Evolutionary conservation across 2,888 invertebrate species (phyloP), one percentile per base, ranked within the genome.

Genomic region (Platycheirus rosarum): DNA sequence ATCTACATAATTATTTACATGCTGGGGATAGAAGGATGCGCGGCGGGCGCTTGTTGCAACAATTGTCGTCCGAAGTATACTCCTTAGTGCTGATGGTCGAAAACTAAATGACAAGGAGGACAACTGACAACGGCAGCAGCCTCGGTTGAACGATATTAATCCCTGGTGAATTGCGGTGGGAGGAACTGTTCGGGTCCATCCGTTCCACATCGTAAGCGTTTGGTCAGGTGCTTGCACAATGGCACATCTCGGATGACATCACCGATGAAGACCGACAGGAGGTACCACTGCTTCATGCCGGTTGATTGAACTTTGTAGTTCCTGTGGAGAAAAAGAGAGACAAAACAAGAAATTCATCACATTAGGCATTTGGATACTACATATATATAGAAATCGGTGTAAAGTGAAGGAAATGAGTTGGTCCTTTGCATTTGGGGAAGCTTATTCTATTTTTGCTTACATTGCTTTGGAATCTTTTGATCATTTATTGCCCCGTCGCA

Each of bases 181-280:
- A 71, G 76, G 76, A 77, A 82, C 57, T 89, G 88, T 84, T 89
- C 85, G 20, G 89, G 89, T 85, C 88, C 88, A 80, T 86, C 77
- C 85, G 91, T 89, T 86, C 91, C 89, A 88, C 93, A 93, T 78
- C 90, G 91, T 88, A 94, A 93, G 87, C 94, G 91, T 89, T 96
- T 96, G 79, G 94, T 95, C 86, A 96, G 92, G 89, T 95, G 95
- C 88, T 94, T 95, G 89, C 96, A 97, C 68, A 97, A 92, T 86
- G 93, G 93, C 11, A 95, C 94, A 70, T 96, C 96, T 14, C 94
- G 95, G 77, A 96, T 94, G 87, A 96, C 95, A 91, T 97, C 95
- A 26, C 96, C 96, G 73, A 97, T 91, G 91, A 96, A 96, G 82
- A 96, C 95, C 88, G 96, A 96, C 84, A 96, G 93, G 37, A 97